Evolutionary conservation across 2,797 vertebrate species (phyloP), one percentile per base, ranked within the genome.

Genomic region (Peromyscus melanophrys): DNA sequence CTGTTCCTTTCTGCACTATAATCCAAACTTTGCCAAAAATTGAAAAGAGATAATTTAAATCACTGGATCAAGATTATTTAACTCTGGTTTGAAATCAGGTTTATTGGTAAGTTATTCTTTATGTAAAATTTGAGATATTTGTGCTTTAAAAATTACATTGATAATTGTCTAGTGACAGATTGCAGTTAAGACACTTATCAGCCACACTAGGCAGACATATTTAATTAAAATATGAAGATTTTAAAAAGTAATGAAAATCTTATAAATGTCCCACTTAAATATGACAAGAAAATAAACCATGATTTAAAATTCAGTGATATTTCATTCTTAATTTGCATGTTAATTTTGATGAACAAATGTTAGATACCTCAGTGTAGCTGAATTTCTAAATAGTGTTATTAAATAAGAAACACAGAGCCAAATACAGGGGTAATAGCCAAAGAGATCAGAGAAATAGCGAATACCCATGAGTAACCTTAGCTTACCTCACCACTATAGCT

Each of bases 21-120:
- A 78, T 40, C 9, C 23, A 6, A 91, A 77, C 25, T 93, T 90
- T 92, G 69, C 25, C 76, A 96, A 65, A n/a, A 90, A 89, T 3
- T 27, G 2, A 65, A 43, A 81, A 2, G 76, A 83, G 1, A 85
- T 83, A 85, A 87, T 1, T 88, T 81, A 95, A 92, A 78, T 92
- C n/a, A 75, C 5, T 29, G 49, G 14, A 3, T 90, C 37, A 87
- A 43, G 9, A 61, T 67, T 13, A 40, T 69, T 19, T 31, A 84
- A 37, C 0, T 69, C 82, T 7, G 25, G 43, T 49, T 55, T 92
- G 29, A 81, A 71, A 11, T 91, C 4, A 46, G 12, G 12, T 63
- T 92, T 82, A 95, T 82, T 69, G 29, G 1, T 8, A 92, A 90
- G n/a, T 59, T 40, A 17, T 1, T n/a, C 65, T 77, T 49, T 69